A percentile compares a stretch with the other conserved stretches of the same genome.
Conservation (phyloP, 2,888 invertebrate genomes). For the Helleia helle region DNA sequence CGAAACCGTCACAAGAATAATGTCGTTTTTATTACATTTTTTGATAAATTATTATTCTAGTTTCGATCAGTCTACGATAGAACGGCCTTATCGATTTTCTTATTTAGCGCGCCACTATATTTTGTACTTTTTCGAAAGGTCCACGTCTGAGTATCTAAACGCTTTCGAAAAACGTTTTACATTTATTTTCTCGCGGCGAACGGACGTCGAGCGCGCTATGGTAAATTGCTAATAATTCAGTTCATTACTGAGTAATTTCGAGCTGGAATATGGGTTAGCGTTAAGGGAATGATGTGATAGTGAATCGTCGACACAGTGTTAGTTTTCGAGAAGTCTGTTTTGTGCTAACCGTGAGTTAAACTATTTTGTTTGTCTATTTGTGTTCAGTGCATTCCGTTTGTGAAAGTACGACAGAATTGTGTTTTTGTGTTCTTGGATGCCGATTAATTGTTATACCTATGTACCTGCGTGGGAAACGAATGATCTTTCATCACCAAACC, state of each 20-base stretch:
- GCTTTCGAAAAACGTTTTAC: constrained; percentile 71
- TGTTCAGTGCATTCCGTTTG: constrained; percentile 34
- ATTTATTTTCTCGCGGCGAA: constrained; percentile 56
- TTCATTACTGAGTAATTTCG: constrained; percentile 66
- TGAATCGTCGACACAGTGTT: constrained; percentile 45
- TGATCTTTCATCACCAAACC: constrained; percentile 15
- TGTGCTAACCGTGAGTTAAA: constrained; percentile 33
- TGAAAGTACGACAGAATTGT: constrained; percentile 51
- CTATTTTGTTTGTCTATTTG: constrained; percentile 45
- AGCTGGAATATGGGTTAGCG: constrained; percentile 69
- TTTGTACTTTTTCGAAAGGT: constrained; percentile 69
- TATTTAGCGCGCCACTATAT: constrained; percentile 64
- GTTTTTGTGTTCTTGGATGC: constrained; percentile 54
- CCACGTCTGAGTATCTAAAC: constrained; percentile 55
- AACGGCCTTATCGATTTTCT: constrained; percentile 69
- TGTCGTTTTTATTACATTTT: constrained; percentile 74
- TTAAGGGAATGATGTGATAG: constrained; percentile 40
- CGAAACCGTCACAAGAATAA: constrained; percentile 64
- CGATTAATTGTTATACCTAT: constrained; percentile 17
- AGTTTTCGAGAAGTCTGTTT: constrained; percentile 36
- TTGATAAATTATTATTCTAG: constrained; percentile 71
- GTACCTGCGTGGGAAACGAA: constrained; percentile 13
- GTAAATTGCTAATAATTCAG: constrained; percentile 70
- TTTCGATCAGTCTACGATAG: constrained; percentile 54
- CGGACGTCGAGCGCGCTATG: constrained; percentile 60